Evolutionary conservation across 2,113 vertebrate species (phyloP).

Genomic region (Struthio camelus): DNA sequence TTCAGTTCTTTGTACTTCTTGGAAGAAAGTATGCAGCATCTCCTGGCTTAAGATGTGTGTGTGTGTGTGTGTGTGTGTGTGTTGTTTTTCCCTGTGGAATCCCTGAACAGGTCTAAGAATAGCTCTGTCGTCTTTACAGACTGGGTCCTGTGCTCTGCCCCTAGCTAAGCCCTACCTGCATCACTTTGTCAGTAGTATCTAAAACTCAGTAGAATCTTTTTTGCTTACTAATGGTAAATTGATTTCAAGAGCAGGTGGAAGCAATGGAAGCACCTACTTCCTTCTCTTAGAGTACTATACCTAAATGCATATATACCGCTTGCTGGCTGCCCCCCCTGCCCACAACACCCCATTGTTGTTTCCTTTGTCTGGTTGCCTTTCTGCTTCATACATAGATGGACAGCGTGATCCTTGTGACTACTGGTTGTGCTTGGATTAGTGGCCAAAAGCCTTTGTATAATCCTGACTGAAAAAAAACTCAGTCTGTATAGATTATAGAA

Average conservation of each 20-base stretch:
- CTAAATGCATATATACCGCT: fast-evolving
- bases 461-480: fast-evolving
- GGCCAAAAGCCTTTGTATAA: background rate
- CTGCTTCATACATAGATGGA: background rate
- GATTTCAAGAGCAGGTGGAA: background rate
- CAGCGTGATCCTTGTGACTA: background rate
- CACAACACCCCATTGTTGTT: fast-evolving
- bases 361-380: background rate
- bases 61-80: no score
- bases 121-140: background rate
- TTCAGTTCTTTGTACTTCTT: no score
- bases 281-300: background rate
- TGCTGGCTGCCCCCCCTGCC: fast-evolving
- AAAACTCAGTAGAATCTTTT: background rate
- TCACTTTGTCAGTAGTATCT: background rate
- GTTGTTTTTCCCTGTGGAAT: background rate
- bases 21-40: no score
- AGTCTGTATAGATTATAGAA: fast-evolving
- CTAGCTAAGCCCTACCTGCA: background rate
- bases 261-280: background rate
- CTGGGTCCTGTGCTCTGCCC: background rate
- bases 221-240: background rate
- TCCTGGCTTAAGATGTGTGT: no score
- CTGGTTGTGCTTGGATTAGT: background rate
- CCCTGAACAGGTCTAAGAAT: background rate